A percentile compares a stretch with the other conserved stretches of the same genome.
These are phyloP conservation scores for Hylomyscus alleni DNA, from an alignment of 2,797 vertebrate species.

Conservation along the genomic window DNA sequence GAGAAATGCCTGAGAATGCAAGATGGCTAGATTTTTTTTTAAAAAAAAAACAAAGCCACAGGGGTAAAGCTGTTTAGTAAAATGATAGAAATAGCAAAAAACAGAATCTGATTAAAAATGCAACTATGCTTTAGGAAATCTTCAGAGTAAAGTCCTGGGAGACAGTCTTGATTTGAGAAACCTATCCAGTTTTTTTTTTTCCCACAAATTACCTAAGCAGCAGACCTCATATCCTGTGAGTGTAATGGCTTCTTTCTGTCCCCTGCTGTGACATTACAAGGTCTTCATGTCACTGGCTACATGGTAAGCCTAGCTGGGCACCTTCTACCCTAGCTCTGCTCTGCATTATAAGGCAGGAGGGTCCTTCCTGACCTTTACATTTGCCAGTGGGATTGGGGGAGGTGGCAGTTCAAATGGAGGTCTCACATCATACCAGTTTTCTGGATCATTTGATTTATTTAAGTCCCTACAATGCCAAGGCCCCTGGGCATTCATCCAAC, in stretches of 20 bases:
- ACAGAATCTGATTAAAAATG: constrained; percentile 65
- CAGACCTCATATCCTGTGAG: not conserved
- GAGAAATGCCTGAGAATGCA: constrained; percentile 54
- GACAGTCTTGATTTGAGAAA: constrained; percentile 26
- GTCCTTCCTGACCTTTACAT: constrained; percentile 61
- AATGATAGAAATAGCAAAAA: constrained; percentile 70
- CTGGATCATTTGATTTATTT: constrained; percentile 84
- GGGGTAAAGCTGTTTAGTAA: constrained; percentile 62
- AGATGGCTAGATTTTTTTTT: constrained; percentile 60
- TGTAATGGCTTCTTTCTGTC: not conserved
- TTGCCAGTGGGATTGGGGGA: constrained; percentile 35
- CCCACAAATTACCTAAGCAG: not conserved
- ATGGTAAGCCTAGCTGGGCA: not conserved
- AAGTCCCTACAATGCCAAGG: constrained; percentile 78
- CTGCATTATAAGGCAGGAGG: constrained; percentile 6
- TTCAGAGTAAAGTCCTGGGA: not conserved
- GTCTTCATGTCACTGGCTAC: not conserved
- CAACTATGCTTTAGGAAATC: not conserved
- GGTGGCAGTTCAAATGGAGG: constrained; percentile 67
- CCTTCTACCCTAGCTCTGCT: not conserved
- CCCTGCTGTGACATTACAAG: not conserved
- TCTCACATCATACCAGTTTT: constrained; percentile 78
- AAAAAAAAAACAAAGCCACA: constrained; percentile 55
- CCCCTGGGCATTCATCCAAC: constrained; percentile 79
- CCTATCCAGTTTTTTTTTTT: not conserved